Conservation (phyloP, 2,113 vertebrate genomes). For the Toxotes chatareus region DNA sequence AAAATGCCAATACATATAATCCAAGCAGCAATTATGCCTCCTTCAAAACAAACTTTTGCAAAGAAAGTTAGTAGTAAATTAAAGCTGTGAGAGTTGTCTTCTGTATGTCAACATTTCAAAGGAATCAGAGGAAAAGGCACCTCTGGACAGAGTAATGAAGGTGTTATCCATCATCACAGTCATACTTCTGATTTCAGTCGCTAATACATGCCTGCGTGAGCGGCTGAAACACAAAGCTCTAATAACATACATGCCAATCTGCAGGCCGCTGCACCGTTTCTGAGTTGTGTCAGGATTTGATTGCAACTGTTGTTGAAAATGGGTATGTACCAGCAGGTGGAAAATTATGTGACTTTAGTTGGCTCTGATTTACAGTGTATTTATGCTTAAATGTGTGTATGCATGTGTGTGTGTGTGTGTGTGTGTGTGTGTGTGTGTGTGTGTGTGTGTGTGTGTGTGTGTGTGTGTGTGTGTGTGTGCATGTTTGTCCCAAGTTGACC, state of each 20-base stretch:
- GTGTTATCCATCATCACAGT: constrained; percentile 40
- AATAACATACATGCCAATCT: constrained; percentile 51
- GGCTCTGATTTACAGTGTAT: constrained; percentile 24
- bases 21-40: background rate
- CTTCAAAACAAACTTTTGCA: constrained; percentile 32
- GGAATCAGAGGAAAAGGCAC: constrained; percentile 13
- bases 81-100: constrained; percentile 4
- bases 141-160: constrained; percentile 21
- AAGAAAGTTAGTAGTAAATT: background rate
- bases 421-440: background rate
- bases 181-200: constrained; percentile 14
- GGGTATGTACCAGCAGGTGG: constrained; percentile 23
- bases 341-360: constrained; percentile 17
- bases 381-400: background rate
- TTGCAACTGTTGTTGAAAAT: constrained; percentile 54
- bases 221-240: constrained; percentile 35
- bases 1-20: background rate
- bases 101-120: constrained; percentile 9
- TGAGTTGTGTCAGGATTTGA: constrained; percentile 32
- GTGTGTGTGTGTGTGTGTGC: background rate
- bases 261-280: constrained; percentile 7
- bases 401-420: background rate
- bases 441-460: background rate
- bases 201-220: constrained; percentile 33
- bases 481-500: background rate